Evolutionary conservation across 2,113 vertebrate genomes (phyloP).

Genomic region (Tursiops truncatus): DNA sequence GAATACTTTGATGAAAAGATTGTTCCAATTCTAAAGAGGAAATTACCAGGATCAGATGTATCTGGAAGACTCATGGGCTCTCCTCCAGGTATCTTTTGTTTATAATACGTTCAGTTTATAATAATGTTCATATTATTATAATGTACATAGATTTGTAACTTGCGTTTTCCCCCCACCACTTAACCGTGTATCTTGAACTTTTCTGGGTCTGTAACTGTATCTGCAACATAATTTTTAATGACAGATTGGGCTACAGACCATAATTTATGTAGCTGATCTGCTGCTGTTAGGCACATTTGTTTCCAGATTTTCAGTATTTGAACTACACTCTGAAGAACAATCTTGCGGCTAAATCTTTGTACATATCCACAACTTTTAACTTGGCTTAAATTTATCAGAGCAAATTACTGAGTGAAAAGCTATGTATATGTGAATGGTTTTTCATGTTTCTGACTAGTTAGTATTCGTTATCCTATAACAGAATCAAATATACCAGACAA

Average conservation of each 20-base stretch:
- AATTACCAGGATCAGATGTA: conserved; percentile 95
- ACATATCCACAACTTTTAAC: neutral
- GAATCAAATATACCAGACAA: neutral
- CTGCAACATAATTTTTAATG: neutral
- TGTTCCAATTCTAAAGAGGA: conserved; percentile 98
- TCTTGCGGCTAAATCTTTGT: neutral
- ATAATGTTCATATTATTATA: neutral
- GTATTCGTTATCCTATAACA: neutral
- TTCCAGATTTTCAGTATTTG: neutral
- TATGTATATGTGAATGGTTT: neutral
- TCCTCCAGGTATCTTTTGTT: conserved; percentile 90
- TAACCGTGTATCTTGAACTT: neutral
- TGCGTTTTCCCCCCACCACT: neutral
- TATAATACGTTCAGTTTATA: neutral
- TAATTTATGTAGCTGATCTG: neutral
- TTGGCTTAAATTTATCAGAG: neutral
- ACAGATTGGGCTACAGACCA: neutral
- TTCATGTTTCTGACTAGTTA: neutral
- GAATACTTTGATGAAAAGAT: conserved; percentile 99
- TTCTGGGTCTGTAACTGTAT: neutral
- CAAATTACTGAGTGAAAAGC: neutral
- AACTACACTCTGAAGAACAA: neutral
- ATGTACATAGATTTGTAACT: neutral
- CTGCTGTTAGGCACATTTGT: neutral
- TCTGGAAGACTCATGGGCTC: conserved; percentile 97